These are phyloP conservation scores for Ameiurus melas DNA, from an alignment of 2,113 vertebrate species.

Conservation along the genomic window DNA sequence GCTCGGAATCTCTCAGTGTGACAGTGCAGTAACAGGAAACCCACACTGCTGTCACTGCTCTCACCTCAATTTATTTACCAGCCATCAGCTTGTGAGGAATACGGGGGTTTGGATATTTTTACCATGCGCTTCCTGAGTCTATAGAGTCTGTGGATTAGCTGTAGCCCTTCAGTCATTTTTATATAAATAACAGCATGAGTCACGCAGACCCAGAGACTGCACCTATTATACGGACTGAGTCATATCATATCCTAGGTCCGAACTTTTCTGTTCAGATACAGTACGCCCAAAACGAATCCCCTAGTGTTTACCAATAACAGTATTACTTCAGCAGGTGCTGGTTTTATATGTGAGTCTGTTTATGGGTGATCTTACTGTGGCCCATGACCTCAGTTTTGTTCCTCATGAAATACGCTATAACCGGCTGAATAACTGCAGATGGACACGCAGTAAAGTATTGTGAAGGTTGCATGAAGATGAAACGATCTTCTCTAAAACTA, in stretches of 20 bases:
- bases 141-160: background rate
- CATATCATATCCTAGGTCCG: background rate
- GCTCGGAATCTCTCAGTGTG: background rate
- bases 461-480: background rate
- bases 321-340: background rate
- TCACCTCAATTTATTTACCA: constrained; percentile 2
- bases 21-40: background rate
- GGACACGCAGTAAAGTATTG: background rate
- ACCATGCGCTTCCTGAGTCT: background rate
- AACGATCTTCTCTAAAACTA: no score
- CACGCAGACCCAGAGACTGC: background rate
- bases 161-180: background rate
- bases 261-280: background rate
- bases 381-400: background rate
- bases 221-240: background rate
- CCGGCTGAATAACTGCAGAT: background rate
- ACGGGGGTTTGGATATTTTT: background rate
- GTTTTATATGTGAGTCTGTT: background rate
- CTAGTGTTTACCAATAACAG: background rate
- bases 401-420: background rate
- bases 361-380: background rate
- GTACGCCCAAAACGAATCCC: background rate
- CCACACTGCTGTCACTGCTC: background rate
- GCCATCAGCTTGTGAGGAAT: background rate
- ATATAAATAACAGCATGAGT: constrained; percentile 12